These are phyloP conservation scores for Denticeps clupeoides DNA, from an alignment of 2,797 vertebrate genomes.

Conservation along the genomic window DNA sequence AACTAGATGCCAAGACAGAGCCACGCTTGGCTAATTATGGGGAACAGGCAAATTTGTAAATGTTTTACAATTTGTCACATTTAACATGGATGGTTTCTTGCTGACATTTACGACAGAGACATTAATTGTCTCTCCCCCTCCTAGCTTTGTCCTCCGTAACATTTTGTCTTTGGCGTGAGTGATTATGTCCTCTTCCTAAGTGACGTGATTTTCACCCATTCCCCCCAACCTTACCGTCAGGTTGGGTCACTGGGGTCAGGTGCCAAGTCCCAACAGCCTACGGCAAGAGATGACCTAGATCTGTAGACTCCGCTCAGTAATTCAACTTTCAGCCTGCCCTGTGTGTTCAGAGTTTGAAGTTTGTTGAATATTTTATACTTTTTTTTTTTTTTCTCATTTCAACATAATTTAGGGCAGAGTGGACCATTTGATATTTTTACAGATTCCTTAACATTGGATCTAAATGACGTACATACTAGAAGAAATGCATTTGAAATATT, in stretches of 20 bases:
- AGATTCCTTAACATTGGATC: no score
- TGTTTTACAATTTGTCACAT: background rate
- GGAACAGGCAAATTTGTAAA: conserved; percentile 1
- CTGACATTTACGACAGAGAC: background rate
- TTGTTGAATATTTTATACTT: no score
- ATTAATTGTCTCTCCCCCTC: background rate
- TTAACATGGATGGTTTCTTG: conserved; percentile 3
- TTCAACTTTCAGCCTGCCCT: background rate
- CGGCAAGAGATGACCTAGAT: conserved; percentile 2
- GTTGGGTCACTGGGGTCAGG: conserved; percentile 3
- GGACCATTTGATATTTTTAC: no score
- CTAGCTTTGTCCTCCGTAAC: no score
- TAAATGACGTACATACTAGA: no score
- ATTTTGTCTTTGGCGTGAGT: background rate
- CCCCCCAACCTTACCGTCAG: background rate
- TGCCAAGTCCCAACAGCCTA: background rate
- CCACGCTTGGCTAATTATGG: background rate
- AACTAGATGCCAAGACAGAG: background rate
- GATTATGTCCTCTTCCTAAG: conserved; percentile 1
- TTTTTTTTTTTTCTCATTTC: no score
- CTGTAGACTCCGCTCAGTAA: background rate
- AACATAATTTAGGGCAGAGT: no score
- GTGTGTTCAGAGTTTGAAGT: background rate
- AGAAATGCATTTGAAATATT: no score
- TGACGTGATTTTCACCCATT: background rate